Conservation (phyloP, 2,888 invertebrate genomes). For the Kuschelorhynchus macadamiae region DNA sequence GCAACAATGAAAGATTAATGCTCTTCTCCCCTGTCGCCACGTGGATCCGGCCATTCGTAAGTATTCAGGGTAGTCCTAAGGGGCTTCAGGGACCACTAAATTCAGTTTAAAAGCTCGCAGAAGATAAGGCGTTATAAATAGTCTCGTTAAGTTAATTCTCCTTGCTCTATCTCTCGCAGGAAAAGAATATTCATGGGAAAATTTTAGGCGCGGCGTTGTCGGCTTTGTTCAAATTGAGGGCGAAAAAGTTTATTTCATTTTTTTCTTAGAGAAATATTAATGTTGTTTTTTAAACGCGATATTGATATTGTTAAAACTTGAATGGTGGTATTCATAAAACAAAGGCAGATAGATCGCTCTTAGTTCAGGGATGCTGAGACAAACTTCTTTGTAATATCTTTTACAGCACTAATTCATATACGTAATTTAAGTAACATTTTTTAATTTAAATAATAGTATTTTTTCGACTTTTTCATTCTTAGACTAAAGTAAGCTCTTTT, state of each 20-base stretch:
- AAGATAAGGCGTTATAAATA: conserved; percentile 67
- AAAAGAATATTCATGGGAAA: conserved; percentile 24
- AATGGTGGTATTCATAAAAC: not conserved
- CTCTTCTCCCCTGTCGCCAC: conserved; percentile 28
- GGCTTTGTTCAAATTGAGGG: too few species aligned
- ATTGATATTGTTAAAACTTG: not conserved
- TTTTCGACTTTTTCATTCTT: too few species aligned
- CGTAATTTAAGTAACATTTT: too few species aligned
- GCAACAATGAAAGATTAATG: conserved; percentile 44
- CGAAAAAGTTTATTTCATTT: too few species aligned
- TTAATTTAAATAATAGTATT: too few species aligned
- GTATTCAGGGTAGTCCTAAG: conserved; percentile 27
- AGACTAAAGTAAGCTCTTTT: too few species aligned
- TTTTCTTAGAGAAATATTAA: not conserved
- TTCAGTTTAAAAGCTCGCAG: conserved; percentile 65
- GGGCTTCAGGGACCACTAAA: conserved; percentile 57
- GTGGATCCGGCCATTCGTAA: conserved; percentile 21
- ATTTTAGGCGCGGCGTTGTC: not conserved
- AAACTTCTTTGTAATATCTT: too few species aligned
- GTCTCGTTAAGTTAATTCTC: conserved; percentile 66
- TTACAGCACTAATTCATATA: too few species aligned
- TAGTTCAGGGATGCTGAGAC: too few species aligned
- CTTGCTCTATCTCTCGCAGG: conserved; percentile 19
- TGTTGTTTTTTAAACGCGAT: not conserved
- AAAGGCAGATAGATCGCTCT: too few species aligned